A percentile compares a stretch with the other conserved stretches of the same genome.
These are phyloP conservation scores for Chydorus sphaericus DNA, from an alignment of 2,888 invertebrate species.

Conservation along the genomic window DNA sequence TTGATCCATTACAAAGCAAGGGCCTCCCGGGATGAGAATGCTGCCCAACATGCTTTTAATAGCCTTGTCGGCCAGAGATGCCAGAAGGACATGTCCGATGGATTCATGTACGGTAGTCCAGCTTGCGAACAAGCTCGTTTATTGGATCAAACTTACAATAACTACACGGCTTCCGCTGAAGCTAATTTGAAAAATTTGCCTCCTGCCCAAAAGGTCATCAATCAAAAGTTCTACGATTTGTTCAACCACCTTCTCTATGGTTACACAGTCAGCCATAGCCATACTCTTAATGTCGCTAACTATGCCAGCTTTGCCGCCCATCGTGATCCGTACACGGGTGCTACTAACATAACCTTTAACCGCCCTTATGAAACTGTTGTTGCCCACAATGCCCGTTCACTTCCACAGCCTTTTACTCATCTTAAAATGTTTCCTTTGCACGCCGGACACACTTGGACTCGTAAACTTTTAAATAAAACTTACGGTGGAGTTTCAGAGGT, in stretches of 20 bases:
- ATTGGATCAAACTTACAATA: slow-evolving; percentile 4
- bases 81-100: slow-evolving; percentile 1
- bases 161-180: not conserved
- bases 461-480: not conserved
- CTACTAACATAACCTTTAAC: not conserved
- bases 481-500: not conserved
- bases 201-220: not conserved
- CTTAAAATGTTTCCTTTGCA: not conserved
- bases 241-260: slow-evolving; percentile 3
- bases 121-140: not conserved
- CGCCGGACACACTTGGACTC: not conserved
- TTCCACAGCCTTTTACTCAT: not conserved
- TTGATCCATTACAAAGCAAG: not conserved
- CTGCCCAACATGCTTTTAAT: not conserved
- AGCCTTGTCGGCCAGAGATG: slow-evolving; percentile 1
- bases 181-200: not conserved
- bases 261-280: slow-evolving; percentile 1
- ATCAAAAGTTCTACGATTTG: no score
- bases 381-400: not conserved
- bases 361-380: not conserved
- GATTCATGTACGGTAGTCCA: slow-evolving; percentile 3
- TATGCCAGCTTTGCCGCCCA: not conserved
- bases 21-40: slow-evolving; percentile 1
- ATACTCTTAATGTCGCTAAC: not conserved
- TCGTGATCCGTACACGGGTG: slow-evolving; percentile 2